phyloP scores from a whole-genome alignment of 2,888 invertebrate genomes.

The Drosophila colorata region DNA sequence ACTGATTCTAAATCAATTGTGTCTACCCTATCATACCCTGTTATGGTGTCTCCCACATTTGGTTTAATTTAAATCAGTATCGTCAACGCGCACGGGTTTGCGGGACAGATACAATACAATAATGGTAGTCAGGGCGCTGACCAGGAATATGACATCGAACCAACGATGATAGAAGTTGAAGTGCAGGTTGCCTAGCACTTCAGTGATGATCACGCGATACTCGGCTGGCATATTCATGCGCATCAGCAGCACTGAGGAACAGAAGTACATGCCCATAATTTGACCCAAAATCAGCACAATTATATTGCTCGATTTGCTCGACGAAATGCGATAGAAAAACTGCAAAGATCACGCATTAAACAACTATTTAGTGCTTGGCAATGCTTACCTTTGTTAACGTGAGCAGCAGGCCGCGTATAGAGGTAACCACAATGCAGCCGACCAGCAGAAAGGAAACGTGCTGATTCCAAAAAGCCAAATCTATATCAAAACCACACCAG shows the following conservation, averaged over 20 bases:
- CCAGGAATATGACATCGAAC: constrained; percentile 99
- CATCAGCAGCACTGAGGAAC: constrained; percentile 98
- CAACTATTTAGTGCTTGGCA: background rate
- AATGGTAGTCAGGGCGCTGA: constrained; percentile 98
- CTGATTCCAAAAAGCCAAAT: constrained; percentile 99
- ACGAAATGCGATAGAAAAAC: constrained; percentile 99
- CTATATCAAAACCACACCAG: constrained; percentile 97
- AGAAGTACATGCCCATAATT: constrained; percentile 99
- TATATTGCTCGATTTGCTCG: constrained; percentile 98
- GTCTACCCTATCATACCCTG: constrained; percentile 43
- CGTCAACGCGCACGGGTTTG: constrained; percentile 90
- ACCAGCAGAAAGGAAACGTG: constrained; percentile 98
- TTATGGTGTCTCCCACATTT: constrained; percentile 29
- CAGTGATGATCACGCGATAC: constrained; percentile 94
- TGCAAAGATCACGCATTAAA: constrained; percentile 85
- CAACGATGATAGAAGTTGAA: constrained; percentile 99
- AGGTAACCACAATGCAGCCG: constrained; percentile 99
- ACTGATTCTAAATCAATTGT: constrained; percentile 50
- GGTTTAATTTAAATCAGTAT: constrained; percentile 76
- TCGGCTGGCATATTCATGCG: constrained; percentile 99
- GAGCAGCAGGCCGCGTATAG: constrained; percentile 96
- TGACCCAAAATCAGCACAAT: constrained; percentile 98
- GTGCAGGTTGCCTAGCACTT: constrained; percentile 97
- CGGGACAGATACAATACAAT: constrained; percentile 98
- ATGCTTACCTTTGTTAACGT: constrained; percentile 96